These are phyloP conservation scores for Setophaga coronata DNA, from an alignment of 2,113 vertebrate genomes.

Conservation along the genomic window DNA sequence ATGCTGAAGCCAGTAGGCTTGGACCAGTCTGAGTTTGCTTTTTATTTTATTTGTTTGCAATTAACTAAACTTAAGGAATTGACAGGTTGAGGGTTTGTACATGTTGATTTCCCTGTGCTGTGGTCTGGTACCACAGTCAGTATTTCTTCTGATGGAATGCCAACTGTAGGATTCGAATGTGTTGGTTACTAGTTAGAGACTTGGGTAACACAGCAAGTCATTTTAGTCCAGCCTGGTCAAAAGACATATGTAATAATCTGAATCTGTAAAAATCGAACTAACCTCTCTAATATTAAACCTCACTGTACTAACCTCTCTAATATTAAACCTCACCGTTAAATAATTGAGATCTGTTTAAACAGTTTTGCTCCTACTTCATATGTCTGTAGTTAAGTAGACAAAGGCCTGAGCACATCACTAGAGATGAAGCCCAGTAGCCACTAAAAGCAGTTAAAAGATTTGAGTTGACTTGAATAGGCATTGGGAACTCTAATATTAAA, in stretches of 20 bases:
- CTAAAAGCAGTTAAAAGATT: neutral
- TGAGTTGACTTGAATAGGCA: neutral
- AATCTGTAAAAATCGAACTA: neutral
- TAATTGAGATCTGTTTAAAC: neutral
- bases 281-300: neutral
- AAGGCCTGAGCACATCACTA: neutral
- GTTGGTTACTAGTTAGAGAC: neutral
- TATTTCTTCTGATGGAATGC: neutral
- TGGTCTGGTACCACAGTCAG: neutral
- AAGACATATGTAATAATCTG: neutral
- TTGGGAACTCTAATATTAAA: neutral
- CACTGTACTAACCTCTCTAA: neutral
- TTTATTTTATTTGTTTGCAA: neutral
- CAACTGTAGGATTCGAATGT: neutral
- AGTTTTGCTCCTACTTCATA: neutral
- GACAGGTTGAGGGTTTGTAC: neutral
- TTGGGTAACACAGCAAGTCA: neutral
- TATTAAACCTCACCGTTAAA: neutral
- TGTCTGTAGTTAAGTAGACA: neutral
- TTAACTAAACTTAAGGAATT: neutral
- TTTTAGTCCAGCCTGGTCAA: neutral
- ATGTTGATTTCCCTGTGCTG: neutral
- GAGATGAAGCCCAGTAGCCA: neutral
- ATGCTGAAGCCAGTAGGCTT: neutral
- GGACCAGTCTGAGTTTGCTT: fast-evolving